Conservation (phyloP, 2,113 vertebrate species). For the Dunckerocampus dactyliophorus region DNA sequence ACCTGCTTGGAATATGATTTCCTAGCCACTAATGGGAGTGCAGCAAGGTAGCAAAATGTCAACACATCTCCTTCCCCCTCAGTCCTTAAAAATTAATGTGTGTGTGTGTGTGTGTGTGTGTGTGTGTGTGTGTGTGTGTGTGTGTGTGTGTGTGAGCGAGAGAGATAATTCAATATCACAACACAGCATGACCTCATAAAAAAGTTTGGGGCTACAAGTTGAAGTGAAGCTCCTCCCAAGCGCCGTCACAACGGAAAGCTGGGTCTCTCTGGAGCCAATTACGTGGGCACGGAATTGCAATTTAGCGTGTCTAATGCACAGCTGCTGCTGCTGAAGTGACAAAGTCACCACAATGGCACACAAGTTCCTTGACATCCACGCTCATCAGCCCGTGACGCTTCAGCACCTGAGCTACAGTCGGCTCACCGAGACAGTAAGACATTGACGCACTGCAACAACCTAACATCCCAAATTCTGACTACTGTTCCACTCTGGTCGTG, state of each 20-base stretch:
- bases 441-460: too few relatives aligned
- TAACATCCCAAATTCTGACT: too few relatives aligned
- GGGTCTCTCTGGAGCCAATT: conserved; percentile 61
- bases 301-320: conserved; percentile 63
- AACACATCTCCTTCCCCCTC: conserved; percentile 7
- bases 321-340: conserved; percentile 44
- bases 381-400: conserved; percentile 9
- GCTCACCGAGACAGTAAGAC: too few relatives aligned
- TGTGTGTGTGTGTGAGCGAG: not conserved
- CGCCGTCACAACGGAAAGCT: conserved; percentile 33
- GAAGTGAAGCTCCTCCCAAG: conserved; percentile 21
- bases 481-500: too few relatives aligned
- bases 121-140: not conserved
- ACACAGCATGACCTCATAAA: conserved; percentile 22
- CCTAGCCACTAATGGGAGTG: not conserved
- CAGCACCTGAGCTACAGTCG: not conserved
- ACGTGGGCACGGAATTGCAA: conserved; percentile 51
- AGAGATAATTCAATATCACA: conserved; percentile 7
- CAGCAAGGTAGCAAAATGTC: not conserved
- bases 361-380: conserved; percentile 21
- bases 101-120: not conserved
- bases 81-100: not conserved
- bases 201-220: conserved; percentile 20
- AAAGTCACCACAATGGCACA: conserved; percentile 28
- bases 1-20: not conserved